Evolutionary conservation across 2,113 vertebrate species (phyloP).

Genomic region (Xenotilapia flavipinnis): DNA sequence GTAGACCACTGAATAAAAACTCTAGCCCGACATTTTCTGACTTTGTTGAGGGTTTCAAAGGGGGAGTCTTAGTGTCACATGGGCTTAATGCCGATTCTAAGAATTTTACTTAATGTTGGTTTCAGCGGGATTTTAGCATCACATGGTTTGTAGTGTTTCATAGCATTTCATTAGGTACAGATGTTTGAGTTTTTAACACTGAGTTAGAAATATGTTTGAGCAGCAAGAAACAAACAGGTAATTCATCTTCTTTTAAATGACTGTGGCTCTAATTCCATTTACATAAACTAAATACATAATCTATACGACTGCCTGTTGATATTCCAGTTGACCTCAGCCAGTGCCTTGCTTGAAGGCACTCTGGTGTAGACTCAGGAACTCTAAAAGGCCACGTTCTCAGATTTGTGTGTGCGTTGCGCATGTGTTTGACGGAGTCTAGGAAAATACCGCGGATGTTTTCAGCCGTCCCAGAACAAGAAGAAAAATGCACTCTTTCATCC

Average conservation of each 20-base stretch:
- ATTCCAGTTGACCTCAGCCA: not conserved
- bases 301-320: not conserved
- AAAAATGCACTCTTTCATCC: slow-evolving; percentile 61
- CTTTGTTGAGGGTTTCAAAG: not conserved
- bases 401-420: not conserved
- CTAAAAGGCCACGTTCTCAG: slow-evolving; percentile 28
- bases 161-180: not conserved
- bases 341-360: not conserved
- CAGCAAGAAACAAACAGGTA: not conserved
- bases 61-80: slow-evolving; percentile 35
- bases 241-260: not conserved
- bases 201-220: not conserved
- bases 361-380: not conserved
- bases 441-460: slow-evolving; percentile 56
- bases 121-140: slow-evolving; percentile 37
- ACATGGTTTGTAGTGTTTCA: not conserved
- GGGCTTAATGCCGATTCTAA: slow-evolving; percentile 27
- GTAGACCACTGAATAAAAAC: not conserved
- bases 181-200: not conserved
- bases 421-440: slow-evolving; percentile 17
- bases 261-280: not conserved
- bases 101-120: slow-evolving; percentile 45
- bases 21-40: not conserved
- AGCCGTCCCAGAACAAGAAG: slow-evolving; percentile 29
- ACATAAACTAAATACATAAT: not conserved